phyloP scores from a whole-genome alignment of 2,888 invertebrate species.

The Aporophyla nigra region DNA sequence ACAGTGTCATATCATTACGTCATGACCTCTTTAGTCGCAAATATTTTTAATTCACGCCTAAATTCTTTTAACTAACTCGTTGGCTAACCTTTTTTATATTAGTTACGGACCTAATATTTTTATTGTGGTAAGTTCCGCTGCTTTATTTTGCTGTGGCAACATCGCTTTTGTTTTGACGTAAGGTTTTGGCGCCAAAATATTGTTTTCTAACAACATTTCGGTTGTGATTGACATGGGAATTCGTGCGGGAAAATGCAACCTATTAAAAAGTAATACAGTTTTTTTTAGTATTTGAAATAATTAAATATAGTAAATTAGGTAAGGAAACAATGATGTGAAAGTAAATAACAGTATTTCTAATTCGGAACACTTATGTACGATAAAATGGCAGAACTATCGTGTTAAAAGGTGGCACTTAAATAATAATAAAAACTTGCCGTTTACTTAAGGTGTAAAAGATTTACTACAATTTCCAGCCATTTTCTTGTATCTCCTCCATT shows the following conservation, averaged over 20 bases:
- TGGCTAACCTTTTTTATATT: slow-evolving; percentile 64
- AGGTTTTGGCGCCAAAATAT: not conserved
- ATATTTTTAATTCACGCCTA: slow-evolving; percentile 60
- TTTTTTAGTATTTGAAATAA: not conserved
- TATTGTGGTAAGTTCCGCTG: slow-evolving; percentile 56
- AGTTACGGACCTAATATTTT: slow-evolving; percentile 55
- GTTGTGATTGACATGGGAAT: not conserved
- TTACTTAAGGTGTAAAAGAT: not conserved
- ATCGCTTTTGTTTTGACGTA: slow-evolving; percentile 15
- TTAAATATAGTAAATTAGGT: not conserved
- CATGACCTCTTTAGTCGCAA: slow-evolving; percentile 70
- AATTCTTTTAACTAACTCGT: slow-evolving; percentile 64
- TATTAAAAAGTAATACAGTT: not conserved
- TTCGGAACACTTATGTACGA: not conserved
- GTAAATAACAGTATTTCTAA: not conserved
- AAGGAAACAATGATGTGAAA: not conserved
- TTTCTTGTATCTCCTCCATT: not conserved
- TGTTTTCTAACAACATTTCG: not conserved
- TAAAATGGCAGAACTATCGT: not conserved
- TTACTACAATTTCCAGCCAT: not conserved
- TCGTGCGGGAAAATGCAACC: not conserved
- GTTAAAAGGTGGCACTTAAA: not conserved
- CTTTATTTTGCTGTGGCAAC: slow-evolving; percentile 49
- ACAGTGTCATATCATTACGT: slow-evolving; percentile 59
- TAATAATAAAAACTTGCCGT: not conserved